A percentile compares a stretch with the other conserved stretches of the same genome.
phyloP scores from a whole-genome alignment of 2,888 invertebrate species.

The Taphrorychus bicolor region DNA sequence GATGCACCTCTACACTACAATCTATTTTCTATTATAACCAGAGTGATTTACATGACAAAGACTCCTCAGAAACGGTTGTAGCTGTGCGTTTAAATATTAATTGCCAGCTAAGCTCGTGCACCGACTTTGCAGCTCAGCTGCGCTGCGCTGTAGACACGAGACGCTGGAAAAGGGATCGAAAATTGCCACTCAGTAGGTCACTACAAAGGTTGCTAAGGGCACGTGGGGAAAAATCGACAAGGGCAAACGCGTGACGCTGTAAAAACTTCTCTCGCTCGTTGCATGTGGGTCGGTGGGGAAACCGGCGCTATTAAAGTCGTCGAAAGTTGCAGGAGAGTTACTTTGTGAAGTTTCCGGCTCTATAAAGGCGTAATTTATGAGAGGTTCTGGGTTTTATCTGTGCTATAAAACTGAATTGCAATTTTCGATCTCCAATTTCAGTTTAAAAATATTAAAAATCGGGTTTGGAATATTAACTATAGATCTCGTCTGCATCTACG shows the following conservation, averaged over 20 bases:
- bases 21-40: background rate
- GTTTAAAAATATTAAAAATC: too few relatives aligned
- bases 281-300: background rate
- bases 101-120: background rate
- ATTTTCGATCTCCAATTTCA: too few relatives aligned
- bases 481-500: too few relatives aligned
- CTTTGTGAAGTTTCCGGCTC: background rate
- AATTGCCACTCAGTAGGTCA: background rate
- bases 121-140: background rate
- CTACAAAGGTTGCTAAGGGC: background rate
- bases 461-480: too few relatives aligned
- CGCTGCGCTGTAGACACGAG: background rate
- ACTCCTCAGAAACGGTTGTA: background rate
- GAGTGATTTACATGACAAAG: background rate
- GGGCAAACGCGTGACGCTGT: background rate
- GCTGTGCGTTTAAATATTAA: slow-evolving; percentile 3
- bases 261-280: background rate
- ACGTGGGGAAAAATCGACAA: background rate
- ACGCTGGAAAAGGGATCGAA: background rate
- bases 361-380: background rate
- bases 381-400: too few relatives aligned
- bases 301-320: background rate
- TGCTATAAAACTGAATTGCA: too few relatives aligned
- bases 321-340: background rate
- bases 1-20: background rate